A percentile compares a stretch with the other conserved stretches of the same genome.
These are phyloP conservation scores for Actenoides hombroni DNA, from an alignment of 2,113 vertebrate species.

Conservation along the genomic window DNA sequence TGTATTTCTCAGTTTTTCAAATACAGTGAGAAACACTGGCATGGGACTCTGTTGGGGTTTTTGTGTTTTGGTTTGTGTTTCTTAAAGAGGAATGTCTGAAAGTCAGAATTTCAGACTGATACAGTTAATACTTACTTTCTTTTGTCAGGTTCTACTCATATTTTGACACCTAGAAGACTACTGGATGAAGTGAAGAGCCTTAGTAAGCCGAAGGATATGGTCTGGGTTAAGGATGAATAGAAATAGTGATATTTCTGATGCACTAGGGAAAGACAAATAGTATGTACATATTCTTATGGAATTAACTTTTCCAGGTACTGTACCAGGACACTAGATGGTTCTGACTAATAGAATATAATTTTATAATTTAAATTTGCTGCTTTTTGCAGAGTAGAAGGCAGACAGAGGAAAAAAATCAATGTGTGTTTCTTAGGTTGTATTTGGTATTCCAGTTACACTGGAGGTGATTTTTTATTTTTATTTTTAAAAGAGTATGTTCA, in stretches of 20 bases:
- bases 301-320: background rate
- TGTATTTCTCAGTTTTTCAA: background rate
- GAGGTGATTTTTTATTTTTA: conserved; percentile 52
- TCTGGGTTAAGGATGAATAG: conserved; percentile 81
- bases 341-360: background rate
- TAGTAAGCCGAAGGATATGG: conserved; percentile 83
- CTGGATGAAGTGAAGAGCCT: conserved; percentile 91
- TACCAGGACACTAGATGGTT: background rate
- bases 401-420: background rate
- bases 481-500: background rate
- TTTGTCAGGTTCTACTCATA: conserved; percentile 89
- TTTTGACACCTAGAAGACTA: conserved; percentile 88
- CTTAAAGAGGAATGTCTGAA: background rate
- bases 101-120: background rate
- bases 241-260: background rate
- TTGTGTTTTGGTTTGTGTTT: background rate
- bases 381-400: background rate
- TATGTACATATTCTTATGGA: conserved; percentile 56
- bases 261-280: conserved; percentile 27
- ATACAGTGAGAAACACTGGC: background rate
- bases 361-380: conserved; percentile 61
- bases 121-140: background rate
- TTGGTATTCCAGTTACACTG: background rate
- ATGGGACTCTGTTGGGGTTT: background rate
- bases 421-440: background rate